A percentile compares a stretch with the other conserved stretches of the same genome.
Conservation (phyloP, 2,888 invertebrate genomes). For the Thymelicus acteon region DNA sequence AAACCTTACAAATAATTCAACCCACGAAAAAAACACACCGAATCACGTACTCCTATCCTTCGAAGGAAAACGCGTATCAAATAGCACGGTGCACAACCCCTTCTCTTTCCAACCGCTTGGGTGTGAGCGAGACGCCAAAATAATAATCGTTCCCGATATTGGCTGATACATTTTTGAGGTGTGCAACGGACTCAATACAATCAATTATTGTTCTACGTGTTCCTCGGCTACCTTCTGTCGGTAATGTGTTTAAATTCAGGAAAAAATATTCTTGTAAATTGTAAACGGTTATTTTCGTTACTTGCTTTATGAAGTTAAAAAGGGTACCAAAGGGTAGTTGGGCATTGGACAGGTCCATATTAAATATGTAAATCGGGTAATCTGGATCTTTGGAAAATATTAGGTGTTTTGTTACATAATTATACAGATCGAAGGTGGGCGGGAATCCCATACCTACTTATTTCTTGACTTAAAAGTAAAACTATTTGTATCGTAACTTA, state of each 20-base stretch:
- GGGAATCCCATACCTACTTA: no score
- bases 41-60: conserved; percentile 83
- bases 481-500: no score
- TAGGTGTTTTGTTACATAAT: no score
- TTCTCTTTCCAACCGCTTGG: conserved; percentile 56
- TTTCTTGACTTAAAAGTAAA: no score
- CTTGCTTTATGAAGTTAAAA: conserved; percentile 36
- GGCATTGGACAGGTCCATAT: no score
- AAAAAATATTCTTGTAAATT: conserved; percentile 40
- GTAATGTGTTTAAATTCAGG: conserved; percentile 57
- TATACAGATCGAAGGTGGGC: no score
- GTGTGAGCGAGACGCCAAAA: conserved; percentile 61
- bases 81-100: conserved; percentile 65
- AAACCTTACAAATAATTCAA: conserved; percentile 84
- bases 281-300: conserved; percentile 38
- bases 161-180: conserved; percentile 74
- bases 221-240: conserved; percentile 74
- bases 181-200: conserved; percentile 76
- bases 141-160: conserved; percentile 64
- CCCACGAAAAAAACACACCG: conserved; percentile 81
- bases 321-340: no score
- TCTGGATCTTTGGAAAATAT: not conserved
- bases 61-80: conserved; percentile 82
- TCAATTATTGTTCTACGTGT: conserved; percentile 82
- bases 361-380: not conserved